Percentiles rank a stretch among this genome's conserved stretches.
phyloP scores from a whole-genome alignment of 2,113 vertebrate species.

The Pimephales promelas region DNA sequence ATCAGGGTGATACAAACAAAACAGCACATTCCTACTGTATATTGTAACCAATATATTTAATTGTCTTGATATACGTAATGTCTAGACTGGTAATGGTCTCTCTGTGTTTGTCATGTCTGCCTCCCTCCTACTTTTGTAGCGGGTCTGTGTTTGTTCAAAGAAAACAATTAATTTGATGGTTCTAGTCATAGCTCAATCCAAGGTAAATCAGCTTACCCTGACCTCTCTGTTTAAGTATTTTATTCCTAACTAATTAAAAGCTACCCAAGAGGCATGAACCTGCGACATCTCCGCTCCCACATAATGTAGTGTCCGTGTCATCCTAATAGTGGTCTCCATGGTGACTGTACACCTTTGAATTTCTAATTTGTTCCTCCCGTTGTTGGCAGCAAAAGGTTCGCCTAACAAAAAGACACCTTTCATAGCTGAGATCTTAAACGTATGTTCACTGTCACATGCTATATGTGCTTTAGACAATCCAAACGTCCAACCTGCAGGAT shows the following conservation, averaged over 20 bases:
- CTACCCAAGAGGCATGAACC: constrained; percentile 12
- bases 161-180: background rate
- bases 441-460: background rate
- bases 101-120: background rate
- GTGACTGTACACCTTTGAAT: constrained; percentile 60
- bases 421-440: background rate
- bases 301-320: constrained; percentile 42
- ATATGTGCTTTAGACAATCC: background rate
- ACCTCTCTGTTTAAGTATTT: constrained; percentile 31
- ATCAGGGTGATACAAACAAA: background rate
- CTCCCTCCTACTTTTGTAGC: background rate
- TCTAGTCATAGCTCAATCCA: background rate
- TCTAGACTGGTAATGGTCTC: background rate
- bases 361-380: constrained; percentile 46
- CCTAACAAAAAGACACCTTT: constrained; percentile 43
- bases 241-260: constrained; percentile 27
- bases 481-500: background rate
- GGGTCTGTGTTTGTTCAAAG: background rate
- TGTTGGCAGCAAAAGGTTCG: constrained; percentile 21
- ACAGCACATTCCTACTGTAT: background rate
- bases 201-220: background rate
- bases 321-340: constrained; percentile 61
- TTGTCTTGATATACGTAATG: background rate
- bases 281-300: background rate
- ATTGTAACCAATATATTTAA: background rate